Conservation (phyloP, 2,113 vertebrate species). For the Planiliza haematocheilus region DNA sequence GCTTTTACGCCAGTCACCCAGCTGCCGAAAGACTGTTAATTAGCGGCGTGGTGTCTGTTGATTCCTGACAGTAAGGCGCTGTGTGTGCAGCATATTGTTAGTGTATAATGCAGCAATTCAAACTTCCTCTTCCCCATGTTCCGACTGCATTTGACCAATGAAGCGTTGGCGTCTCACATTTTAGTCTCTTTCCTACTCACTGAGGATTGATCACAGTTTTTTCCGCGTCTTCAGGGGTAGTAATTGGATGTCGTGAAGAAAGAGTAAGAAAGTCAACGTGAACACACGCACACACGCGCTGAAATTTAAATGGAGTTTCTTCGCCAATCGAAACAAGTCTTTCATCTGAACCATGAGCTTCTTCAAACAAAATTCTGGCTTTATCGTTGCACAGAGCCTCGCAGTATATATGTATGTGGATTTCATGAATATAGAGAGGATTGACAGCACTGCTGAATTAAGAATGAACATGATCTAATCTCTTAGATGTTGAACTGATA, state of each 20-base stretch:
- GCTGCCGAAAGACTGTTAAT: conserved; percentile 42
- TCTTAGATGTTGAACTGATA: conserved; percentile 4
- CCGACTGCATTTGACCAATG: not conserved
- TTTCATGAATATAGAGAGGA: not conserved
- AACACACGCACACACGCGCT: not conserved
- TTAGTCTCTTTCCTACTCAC: not conserved
- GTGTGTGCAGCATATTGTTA: not conserved
- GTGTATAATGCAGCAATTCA: conserved; percentile 12
- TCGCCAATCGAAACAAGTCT: not conserved
- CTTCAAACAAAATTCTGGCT: conserved; percentile 7
- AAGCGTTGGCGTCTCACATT: not conserved
- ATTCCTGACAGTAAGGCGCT: conserved; percentile 15
- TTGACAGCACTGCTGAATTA: conserved; percentile 1
- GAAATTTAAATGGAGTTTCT: conserved; percentile 12
- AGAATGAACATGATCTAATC: not conserved
- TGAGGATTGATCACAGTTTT: conserved; percentile 4
- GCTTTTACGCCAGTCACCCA: conserved; percentile 23
- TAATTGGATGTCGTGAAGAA: conserved; percentile 15
- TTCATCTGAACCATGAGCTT: conserved; percentile 17
- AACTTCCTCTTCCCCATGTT: not conserved
- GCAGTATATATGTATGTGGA: not conserved
- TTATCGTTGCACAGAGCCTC: not conserved
- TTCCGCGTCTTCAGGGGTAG: conserved; percentile 11
- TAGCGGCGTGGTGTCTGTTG: conserved; percentile 21
- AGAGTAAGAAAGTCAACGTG: not conserved